A percentile compares a stretch with the other conserved stretches of the same genome.
These are phyloP conservation scores for Nesospiza acunhae DNA, from an alignment of 2,113 vertebrate species.

Conservation along the genomic window DNA sequence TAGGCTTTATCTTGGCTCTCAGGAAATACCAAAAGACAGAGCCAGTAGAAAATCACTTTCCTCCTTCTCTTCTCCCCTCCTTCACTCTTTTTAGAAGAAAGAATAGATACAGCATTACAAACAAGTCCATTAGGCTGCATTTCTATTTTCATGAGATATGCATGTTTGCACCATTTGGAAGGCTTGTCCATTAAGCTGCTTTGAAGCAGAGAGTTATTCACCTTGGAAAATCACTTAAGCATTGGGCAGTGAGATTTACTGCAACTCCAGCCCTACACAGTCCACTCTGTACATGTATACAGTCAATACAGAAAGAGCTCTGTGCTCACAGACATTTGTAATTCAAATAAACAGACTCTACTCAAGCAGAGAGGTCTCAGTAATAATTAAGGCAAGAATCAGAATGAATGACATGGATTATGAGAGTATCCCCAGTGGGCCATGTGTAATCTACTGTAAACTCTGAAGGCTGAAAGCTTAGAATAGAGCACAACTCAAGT, in stretches of 20 bases:
- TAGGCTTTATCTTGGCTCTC: not conserved
- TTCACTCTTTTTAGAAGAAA: not conserved
- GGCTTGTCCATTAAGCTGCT: not conserved
- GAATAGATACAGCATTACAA: not conserved
- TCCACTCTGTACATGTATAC: not conserved
- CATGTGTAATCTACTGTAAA: not conserved
- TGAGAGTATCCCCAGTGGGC: not conserved
- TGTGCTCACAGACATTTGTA: not conserved
- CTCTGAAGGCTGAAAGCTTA: not conserved
- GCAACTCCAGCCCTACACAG: not conserved
- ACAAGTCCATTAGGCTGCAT: not conserved
- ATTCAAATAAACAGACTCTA: conserved; percentile 11
- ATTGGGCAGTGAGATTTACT: not conserved
- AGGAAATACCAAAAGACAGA: not conserved
- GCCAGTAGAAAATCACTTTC: not conserved
- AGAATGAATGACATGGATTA: conserved; percentile 48
- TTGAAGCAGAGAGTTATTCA: not conserved
- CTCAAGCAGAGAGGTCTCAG: not conserved
- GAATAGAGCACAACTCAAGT: not conserved
- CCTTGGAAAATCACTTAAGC: not conserved
- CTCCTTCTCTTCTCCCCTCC: not conserved
- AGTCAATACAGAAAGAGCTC: not conserved
- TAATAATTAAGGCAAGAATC: conserved; percentile 15
- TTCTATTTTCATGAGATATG: not conserved
- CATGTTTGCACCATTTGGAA: not conserved